Evolutionary conservation across 2,113 vertebrate genomes (phyloP).

Genomic region (Gobius niger): DNA sequence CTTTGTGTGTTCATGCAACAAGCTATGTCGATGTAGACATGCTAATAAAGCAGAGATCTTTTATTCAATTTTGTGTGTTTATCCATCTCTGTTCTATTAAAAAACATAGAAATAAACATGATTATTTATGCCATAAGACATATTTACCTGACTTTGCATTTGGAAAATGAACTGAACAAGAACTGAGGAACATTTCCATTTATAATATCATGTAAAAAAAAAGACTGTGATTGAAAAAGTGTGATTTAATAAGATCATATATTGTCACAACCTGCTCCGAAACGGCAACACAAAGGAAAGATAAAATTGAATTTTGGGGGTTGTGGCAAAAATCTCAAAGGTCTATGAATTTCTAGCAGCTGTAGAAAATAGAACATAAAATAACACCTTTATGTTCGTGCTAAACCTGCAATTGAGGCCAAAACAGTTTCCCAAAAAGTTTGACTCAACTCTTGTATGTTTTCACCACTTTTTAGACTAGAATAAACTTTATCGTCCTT

Average conservation of each 20-base stretch:
- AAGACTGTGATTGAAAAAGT: not conserved
- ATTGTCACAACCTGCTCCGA: not conserved
- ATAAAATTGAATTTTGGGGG: not conserved
- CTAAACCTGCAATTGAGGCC: slow-evolving; percentile 32
- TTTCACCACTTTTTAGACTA: no score
- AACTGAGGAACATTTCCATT: no score
- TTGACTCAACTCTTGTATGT: no score
- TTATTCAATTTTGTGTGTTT: no score
- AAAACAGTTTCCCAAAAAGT: not conserved
- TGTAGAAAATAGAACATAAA: not conserved
- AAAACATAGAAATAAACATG: no score
- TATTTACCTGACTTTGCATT: no score
- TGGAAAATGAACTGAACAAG: no score
- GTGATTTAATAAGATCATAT: not conserved
- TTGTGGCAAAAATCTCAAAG: not conserved
- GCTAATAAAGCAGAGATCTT: no score
- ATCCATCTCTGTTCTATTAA: no score
- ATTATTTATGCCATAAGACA: no score
- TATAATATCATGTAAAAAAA: no score
- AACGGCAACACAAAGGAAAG: not conserved
- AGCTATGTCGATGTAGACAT: not conserved
- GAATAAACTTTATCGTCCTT: no score
- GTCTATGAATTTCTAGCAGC: not conserved
- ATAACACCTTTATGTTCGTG: not conserved
- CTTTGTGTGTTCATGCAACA: not conserved